A percentile compares a stretch with the other conserved stretches of the same genome.
These are phyloP conservation scores for Onthophagus taurus DNA, from an alignment of 1,140 invertebrate species.

Conservation along the genomic window DNA sequence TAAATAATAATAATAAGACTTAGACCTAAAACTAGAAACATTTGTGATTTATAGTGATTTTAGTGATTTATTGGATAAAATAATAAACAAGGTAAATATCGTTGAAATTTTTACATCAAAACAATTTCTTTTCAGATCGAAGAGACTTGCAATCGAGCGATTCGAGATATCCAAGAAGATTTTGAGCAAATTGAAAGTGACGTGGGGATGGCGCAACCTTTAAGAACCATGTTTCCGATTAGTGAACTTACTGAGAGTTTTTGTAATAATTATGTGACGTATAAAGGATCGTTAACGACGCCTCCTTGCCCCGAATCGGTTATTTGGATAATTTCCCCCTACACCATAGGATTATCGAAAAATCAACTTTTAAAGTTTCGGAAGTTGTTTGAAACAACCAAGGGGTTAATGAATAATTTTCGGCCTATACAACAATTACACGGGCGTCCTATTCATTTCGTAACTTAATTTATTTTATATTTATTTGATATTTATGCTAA, in stretches of 20 bases:
- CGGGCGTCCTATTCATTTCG: neutral
- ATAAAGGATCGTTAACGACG: constrained; percentile 85
- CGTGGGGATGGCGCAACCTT: neutral
- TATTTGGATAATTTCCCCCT: constrained; percentile 80
- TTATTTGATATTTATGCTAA: too few relatives aligned
- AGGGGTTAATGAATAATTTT: neutral
- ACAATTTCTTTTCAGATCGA: too few relatives aligned
- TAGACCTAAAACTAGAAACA: too few relatives aligned
- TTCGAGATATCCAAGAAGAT: constrained; percentile 3
- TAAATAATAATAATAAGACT: too few relatives aligned
- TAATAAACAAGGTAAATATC: too few relatives aligned
- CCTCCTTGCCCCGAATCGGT: constrained; percentile 86
- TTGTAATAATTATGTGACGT: constrained; percentile 75
- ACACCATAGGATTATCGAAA: constrained; percentile 5
- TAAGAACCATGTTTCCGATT: constrained; percentile 4
- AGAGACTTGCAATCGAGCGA: constrained; percentile 3
- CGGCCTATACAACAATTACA: neutral
- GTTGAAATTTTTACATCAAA: too few relatives aligned
- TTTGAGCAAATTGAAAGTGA: constrained; percentile 10
- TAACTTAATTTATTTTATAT: too few relatives aligned
- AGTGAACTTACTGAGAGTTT: constrained; percentile 4
- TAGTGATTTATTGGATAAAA: too few relatives aligned
- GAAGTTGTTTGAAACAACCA: neutral
- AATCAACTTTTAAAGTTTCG: neutral
- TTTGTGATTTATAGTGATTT: too few relatives aligned